Percentiles rank a stretch among this genome's conserved stretches.
These are phyloP conservation scores for Ceyx erithaca DNA, from an alignment of 2,797 vertebrate species.

Conservation along the genomic window DNA sequence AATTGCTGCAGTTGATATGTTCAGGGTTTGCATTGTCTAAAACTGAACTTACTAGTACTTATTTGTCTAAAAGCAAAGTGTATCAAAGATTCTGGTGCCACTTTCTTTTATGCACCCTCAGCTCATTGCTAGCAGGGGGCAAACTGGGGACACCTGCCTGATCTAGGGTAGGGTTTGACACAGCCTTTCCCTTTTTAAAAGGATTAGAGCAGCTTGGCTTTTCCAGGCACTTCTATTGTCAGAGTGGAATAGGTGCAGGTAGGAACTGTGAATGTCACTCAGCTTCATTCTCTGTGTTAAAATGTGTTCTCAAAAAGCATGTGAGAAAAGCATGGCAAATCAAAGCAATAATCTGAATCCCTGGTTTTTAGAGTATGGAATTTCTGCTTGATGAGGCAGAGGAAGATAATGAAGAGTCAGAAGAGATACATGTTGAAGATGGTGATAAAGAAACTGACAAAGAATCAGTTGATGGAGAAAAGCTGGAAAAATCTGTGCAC, in stretches of 20 bases:
- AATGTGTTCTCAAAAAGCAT: too few species aligned
- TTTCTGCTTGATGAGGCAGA: too few species aligned
- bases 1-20: neutral
- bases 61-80: neutral
- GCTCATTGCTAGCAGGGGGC: neutral
- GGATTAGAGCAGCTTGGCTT: too few species aligned
- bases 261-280: too few species aligned
- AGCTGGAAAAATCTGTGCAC: constrained; percentile 52
- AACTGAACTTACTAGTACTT: neutral
- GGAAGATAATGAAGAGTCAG: too few species aligned
- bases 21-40: neutral
- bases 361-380: too few species aligned
- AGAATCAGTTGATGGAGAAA: constrained; percentile 72
- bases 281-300: too few species aligned
- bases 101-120: neutral
- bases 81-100: neutral
- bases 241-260: too few species aligned
- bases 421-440: too few species aligned
- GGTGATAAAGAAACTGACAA: constrained; percentile 18
- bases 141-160: neutral
- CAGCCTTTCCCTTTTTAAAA: neutral
- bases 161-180: neutral
- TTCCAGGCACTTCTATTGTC: too few species aligned
- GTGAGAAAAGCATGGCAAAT: neutral
- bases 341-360: too few species aligned